Base-by-base conservation (phyloP, 2,888 invertebrate species). In the Alloplasta piceator region DNA sequence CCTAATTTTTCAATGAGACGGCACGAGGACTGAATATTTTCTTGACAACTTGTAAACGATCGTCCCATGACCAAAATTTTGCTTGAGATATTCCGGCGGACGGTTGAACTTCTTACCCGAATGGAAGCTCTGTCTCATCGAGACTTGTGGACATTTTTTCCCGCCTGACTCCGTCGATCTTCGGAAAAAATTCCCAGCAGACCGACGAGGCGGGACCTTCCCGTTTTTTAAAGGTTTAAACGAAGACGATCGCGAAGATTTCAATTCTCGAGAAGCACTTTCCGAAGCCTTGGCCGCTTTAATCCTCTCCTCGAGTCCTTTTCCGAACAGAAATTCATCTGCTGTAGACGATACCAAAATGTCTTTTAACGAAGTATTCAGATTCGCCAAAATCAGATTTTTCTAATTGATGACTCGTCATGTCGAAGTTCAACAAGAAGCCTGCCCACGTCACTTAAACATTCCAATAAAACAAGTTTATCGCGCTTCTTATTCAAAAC, bases 351-450 rank as follows among this genome's bases (percentile, higher is more conserved):
- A 41, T 6, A 7, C 3, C 6, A 82, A 46, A 14, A 78, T 74
- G 9, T 79, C 72, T 48, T 72, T 79, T 41, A 78, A 41, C 6
- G 58, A 55, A 2, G 46, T 46, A 55, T 82, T 77, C 3, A 76
- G 46, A 48, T 82, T 83, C 14, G 77, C 36, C 9, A 82, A 60
- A 14, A 83, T 43, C 1, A 83, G 43, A 64, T 83, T 48, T 78
- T 50, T 38, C 82, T 16, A 6, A 83, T 83, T 3, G 64, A 14
- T 5, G 83, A 82, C 46, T 83, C 82, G 7, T 82, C 78, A 46
- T 75, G 78, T 52, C 82, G 81, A 1, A 83, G n/a, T 38, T 83
- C 83, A 4, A 52, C 74, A 5, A 83, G 56, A 14, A 84, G 50
- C 50, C 82, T 84, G 9, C 67, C 67, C 7, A 43, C 36, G 38